Conservation (phyloP, 1,140 invertebrate species). For the Pseudomyrmex flavicornis region DNA sequence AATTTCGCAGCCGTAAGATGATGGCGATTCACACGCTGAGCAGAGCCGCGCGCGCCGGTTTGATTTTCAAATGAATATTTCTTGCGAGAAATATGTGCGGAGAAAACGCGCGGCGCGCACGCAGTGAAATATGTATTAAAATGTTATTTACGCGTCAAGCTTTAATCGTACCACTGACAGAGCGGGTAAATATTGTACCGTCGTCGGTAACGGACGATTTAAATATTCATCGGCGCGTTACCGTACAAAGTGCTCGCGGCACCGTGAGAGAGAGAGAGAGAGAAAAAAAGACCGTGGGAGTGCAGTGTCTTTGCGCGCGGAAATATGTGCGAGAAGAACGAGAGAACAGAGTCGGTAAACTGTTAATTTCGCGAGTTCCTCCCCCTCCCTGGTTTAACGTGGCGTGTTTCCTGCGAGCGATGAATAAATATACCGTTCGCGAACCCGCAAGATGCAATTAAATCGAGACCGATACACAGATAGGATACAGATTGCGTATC, state of each 20-base stretch:
- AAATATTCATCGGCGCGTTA: constrained; percentile 55
- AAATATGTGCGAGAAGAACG: background rate
- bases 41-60: background rate
- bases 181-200: constrained; percentile 30
- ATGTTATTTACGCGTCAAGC: constrained; percentile 34
- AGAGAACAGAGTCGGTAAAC: background rate
- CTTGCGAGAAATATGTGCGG: background rate
- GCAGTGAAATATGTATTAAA: constrained; percentile 53
- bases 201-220: constrained; percentile 40
- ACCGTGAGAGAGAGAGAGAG: background rate
- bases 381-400: background rate
- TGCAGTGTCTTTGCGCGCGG: constrained; percentile 27
- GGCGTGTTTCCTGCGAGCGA: background rate
- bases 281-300: background rate
- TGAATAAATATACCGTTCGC: constrained; percentile 23
- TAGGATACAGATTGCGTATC: no score
- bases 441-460: background rate
- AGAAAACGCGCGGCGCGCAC: background rate
- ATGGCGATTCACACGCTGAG: background rate
- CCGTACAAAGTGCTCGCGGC: constrained; percentile 37
- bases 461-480: background rate
- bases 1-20: background rate
- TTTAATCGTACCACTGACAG: constrained; percentile 49
- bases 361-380: constrained; percentile 26
- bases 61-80: constrained; percentile 31